These are phyloP conservation scores for Lasioglossum figueresi DNA, from an alignment of 2,888 invertebrate species.

Conservation along the genomic window DNA sequence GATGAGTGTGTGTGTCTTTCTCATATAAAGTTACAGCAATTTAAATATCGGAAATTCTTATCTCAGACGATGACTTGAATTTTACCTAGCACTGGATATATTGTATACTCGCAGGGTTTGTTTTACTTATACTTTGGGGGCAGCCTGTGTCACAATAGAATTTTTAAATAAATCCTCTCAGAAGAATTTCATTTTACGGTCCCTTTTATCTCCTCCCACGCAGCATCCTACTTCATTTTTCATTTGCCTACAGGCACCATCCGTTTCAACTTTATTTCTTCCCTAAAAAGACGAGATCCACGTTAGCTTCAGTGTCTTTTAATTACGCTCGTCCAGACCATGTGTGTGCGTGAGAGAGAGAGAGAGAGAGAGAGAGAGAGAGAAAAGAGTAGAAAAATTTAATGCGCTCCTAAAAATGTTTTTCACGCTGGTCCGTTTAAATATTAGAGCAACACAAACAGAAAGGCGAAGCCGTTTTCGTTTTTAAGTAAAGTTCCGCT, in stretches of 20 bases:
- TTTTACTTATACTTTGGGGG: background rate
- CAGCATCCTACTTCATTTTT: background rate
- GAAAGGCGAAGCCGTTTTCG: background rate
- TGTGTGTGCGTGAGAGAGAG: background rate
- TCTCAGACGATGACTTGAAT: background rate
- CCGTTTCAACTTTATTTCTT: background rate
- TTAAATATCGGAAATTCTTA: background rate
- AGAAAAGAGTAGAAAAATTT: background rate
- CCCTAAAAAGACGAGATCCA: background rate
- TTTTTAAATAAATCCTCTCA: background rate
- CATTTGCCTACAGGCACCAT: constrained; percentile 3
- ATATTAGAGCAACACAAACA: background rate
- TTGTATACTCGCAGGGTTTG: background rate
- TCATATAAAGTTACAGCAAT: background rate
- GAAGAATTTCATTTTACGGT: constrained; percentile 6
- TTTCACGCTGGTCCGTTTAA: background rate
- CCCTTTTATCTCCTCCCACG: background rate
- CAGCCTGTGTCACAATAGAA: background rate
- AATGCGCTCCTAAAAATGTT: background rate
- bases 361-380: background rate
- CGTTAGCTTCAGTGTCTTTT: background rate
- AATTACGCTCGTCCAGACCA: background rate
- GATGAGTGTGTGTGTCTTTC: background rate
- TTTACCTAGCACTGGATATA: background rate
- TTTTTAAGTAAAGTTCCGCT: background rate